phyloP scores from a whole-genome alignment of 2,113 vertebrate species.

The Stercorarius parasiticus region DNA sequence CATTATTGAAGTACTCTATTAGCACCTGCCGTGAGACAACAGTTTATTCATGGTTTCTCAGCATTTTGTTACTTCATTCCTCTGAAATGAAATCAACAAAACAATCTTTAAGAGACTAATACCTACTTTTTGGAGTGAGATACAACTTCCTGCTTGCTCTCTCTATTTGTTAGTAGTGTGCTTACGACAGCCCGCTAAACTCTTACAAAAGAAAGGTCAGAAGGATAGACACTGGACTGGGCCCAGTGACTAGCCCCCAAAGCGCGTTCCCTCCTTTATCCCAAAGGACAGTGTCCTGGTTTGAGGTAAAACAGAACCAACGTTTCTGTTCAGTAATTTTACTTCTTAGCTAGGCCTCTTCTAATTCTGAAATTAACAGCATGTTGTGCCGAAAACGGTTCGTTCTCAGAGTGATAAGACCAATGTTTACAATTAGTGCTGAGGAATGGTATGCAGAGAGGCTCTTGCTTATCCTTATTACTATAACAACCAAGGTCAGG shows the following conservation, averaged over 20 bases:
- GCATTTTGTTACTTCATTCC: neutral
- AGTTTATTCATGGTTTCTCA: neutral
- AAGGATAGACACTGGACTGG: neutral
- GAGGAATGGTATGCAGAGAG: no score
- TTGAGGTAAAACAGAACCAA: no score
- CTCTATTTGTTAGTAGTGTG: neutral
- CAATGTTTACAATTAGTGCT: no score
- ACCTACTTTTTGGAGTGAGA: neutral
- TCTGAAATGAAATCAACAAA: neutral
- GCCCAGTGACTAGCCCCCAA: neutral
- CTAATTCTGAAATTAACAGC: no score
- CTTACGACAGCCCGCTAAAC: neutral
- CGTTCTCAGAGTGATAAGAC: no score
- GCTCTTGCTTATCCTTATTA: no score
- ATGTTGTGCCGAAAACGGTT: no score
- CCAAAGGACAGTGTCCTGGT: neutral
- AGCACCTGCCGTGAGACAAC: neutral
- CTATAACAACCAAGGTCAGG: no score
- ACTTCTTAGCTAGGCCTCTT: no score
- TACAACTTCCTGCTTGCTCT: neutral
- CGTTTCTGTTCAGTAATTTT: no score
- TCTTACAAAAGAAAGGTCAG: neutral
- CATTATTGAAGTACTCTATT: neutral
- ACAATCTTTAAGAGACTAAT: neutral
- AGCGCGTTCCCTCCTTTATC: neutral